Percentiles rank a stretch among this genome's conserved stretches.
Evolutionary conservation across 2,888 invertebrate genomes (phyloP).

Genomic region (Hydroisotoma schaefferi): DNA sequence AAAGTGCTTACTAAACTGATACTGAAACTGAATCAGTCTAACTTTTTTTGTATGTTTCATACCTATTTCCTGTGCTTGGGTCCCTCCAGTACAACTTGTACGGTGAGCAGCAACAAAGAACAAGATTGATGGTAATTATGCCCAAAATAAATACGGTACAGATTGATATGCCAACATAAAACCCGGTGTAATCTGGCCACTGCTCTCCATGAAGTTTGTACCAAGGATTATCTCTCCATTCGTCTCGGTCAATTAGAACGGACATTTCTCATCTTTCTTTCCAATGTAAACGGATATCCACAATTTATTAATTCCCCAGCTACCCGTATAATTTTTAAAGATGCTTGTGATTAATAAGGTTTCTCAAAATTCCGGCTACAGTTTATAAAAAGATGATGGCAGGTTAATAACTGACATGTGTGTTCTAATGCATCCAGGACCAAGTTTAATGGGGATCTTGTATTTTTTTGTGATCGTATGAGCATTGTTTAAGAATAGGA

Average conservation of each 20-base stretch:
- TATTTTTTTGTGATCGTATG: too few relatives aligned
- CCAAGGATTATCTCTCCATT: slow-evolving; percentile 63
- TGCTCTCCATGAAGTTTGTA: slow-evolving; percentile 56
- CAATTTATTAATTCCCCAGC: too few relatives aligned
- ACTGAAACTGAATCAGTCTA: neutral
- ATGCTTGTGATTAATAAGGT: too few relatives aligned
- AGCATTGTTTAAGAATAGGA: too few relatives aligned
- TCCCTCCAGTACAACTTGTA: slow-evolving; percentile 79
- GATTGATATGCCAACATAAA: slow-evolving; percentile 76
- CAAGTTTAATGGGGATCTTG: too few relatives aligned
- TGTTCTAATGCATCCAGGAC: too few relatives aligned
- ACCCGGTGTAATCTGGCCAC: slow-evolving; percentile 68
- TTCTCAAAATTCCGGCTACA: too few relatives aligned
- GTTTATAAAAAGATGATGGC: too few relatives aligned
- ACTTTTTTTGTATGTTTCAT: neutral
- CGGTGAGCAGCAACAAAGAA: slow-evolving; percentile 75
- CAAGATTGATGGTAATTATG: slow-evolving; percentile 70
- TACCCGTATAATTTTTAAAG: too few relatives aligned
- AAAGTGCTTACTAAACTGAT: neutral
- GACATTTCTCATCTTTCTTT: slow-evolving; percentile 56
- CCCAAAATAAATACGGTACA: slow-evolving; percentile 68
- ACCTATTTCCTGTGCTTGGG: slow-evolving; percentile 45
- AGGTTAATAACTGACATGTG: too few relatives aligned
- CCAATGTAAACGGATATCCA: too few relatives aligned
- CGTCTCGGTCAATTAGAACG: slow-evolving; percentile 62